A percentile compares a stretch with the other conserved stretches of the same genome.
phyloP scores from a whole-genome alignment of 1,140 invertebrate genomes.

The Pogonomyrmex barbatus region DNA sequence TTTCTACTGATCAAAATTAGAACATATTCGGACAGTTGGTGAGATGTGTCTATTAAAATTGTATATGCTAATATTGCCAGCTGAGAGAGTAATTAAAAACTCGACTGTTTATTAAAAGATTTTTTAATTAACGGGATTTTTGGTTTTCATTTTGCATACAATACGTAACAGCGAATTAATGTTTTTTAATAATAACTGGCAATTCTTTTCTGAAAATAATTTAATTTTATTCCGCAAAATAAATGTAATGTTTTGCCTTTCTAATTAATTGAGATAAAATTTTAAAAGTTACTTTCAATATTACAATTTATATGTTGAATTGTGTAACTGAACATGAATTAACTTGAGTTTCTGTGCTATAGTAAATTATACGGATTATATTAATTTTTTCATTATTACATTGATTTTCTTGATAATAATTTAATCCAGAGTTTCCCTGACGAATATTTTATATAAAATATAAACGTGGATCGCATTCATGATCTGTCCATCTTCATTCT shows the following conservation, averaged over 20 bases:
- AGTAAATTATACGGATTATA: background rate
- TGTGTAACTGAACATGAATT: background rate
- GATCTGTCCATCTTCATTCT: conserved; percentile 9
- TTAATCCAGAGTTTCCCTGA: background rate
- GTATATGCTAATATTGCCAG: background rate
- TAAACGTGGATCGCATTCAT: conserved; percentile 5
- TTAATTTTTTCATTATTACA: background rate
- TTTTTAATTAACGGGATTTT: background rate
- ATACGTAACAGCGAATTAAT: background rate
- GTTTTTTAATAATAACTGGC: background rate
- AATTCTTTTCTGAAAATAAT: background rate
- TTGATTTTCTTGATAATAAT: background rate
- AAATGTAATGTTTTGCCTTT: background rate
- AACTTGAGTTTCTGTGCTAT: background rate
- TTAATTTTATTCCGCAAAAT: background rate
- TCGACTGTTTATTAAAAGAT: background rate
- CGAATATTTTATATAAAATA: conserved; percentile 24
- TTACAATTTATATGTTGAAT: background rate
- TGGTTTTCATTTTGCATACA: background rate
- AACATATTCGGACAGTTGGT: background rate
- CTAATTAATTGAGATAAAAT: background rate
- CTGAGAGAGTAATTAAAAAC: background rate
- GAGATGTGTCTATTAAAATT: background rate
- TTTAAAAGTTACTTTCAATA: background rate
- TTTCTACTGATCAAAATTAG: background rate